These are phyloP conservation scores for Phaedon cochleariae DNA, from an alignment of 2,888 invertebrate species.

Conservation along the genomic window DNA sequence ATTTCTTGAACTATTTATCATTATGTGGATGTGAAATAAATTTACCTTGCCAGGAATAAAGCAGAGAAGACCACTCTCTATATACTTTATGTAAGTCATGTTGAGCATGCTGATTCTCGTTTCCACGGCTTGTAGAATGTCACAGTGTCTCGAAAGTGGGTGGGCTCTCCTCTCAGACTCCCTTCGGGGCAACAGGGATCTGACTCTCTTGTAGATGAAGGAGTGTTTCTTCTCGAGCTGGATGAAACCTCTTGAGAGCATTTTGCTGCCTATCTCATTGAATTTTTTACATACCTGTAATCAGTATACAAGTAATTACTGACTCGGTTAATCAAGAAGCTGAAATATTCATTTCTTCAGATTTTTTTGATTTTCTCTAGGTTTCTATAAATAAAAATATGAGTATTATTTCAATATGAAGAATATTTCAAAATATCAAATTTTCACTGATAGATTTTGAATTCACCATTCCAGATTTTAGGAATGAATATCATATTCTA, in stretches of 20 bases:
- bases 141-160: slow-evolving; percentile 85
- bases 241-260: slow-evolving; percentile 84
- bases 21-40: no score
- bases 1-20: no score
- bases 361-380: no score
- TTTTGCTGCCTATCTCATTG: slow-evolving; percentile 76
- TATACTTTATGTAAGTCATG: slow-evolving; percentile 92
- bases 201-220: slow-evolving; percentile 79
- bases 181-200: slow-evolving; percentile 82
- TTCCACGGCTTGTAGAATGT: slow-evolving; percentile 89
- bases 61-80: slow-evolving; percentile 84
- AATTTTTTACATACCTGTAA: slow-evolving; percentile 80
- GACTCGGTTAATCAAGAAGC: no score
- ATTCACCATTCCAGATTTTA: no score
- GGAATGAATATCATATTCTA: no score
- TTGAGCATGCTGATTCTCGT: slow-evolving; percentile 90
- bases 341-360: no score
- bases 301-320: slow-evolving; percentile 7
- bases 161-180: slow-evolving; percentile 91
- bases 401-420: no score
- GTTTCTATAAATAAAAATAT: no score
- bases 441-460: no score
- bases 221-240: slow-evolving; percentile 81
- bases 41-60: slow-evolving; percentile 94
- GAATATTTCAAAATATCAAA: no score